Evolutionary conservation across 2,888 invertebrate species (phyloP).

Genomic region (Drepanosiphum platanoidis): DNA sequence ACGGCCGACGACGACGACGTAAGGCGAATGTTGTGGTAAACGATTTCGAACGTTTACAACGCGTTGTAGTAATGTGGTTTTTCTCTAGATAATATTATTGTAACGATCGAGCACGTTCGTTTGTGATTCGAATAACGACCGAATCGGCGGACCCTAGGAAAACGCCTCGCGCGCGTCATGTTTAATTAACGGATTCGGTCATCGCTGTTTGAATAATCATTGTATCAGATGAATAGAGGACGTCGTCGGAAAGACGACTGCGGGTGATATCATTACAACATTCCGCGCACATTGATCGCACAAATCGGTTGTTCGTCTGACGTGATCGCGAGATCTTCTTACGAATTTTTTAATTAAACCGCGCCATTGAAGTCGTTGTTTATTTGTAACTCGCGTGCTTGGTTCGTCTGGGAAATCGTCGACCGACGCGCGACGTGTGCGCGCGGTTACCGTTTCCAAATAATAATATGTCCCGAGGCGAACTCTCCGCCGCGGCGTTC

Average conservation of each 20-base stretch:
- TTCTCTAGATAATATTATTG: too few relatives aligned
- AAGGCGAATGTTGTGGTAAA: too few relatives aligned
- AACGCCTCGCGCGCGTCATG: background rate
- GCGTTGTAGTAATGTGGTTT: too few relatives aligned
- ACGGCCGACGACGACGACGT: too few relatives aligned
- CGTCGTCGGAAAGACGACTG: conserved; percentile 9
- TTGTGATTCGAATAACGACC: too few relatives aligned
- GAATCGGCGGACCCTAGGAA: conserved; percentile 8
- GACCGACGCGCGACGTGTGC: background rate
- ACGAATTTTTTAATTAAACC: conserved; percentile 48
- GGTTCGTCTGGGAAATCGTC: conserved; percentile 22
- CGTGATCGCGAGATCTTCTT: background rate
- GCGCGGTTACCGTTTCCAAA: background rate
- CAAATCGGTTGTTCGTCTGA: conserved; percentile 31
- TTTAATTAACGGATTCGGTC: conserved; percentile 45
- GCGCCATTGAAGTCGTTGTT: conserved; percentile 21
- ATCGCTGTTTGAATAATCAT: conserved; percentile 17
- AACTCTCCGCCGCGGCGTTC: background rate
- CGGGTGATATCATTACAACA: conserved; percentile 36
- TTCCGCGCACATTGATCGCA: conserved; percentile 23
- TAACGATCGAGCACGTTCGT: too few relatives aligned
- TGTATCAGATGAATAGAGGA: conserved; percentile 9
- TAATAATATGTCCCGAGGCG: conserved; percentile 36
- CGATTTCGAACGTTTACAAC: too few relatives aligned
- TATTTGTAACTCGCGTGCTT: conserved; percentile 3